A percentile compares a stretch with the other conserved stretches of the same genome.
Conservation (phyloP, 2,888 invertebrate genomes). For the Zygogramma bicolorata region DNA sequence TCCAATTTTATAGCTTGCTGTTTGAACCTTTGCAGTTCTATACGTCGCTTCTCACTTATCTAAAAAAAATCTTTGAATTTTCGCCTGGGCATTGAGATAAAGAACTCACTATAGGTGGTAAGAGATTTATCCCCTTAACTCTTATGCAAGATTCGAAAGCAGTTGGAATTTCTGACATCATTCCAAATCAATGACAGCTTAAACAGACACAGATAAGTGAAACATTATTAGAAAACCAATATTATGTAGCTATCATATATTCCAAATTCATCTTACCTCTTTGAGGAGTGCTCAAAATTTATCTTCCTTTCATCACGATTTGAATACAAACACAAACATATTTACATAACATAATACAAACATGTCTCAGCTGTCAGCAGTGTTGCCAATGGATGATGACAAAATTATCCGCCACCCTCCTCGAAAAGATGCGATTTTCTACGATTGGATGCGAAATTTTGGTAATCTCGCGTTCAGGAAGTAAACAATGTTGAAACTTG, state of each 20-base stretch:
- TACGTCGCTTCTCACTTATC: slow-evolving; percentile 75
- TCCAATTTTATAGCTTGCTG: slow-evolving; percentile 76
- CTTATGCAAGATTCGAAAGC: slow-evolving; percentile 77
- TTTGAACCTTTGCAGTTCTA: slow-evolving; percentile 77
- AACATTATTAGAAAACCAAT: neutral
- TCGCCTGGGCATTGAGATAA: neutral
- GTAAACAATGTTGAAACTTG: no score
- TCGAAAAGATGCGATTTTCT: no score
- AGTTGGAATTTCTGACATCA: neutral
- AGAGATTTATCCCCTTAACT: slow-evolving; percentile 79
- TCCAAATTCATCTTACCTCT: neutral
- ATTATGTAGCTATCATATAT: neutral
- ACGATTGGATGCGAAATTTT: no score
- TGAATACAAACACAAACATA: neutral
- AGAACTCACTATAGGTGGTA: slow-evolving; percentile 80
- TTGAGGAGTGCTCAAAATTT: neutral
- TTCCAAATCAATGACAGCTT: neutral
- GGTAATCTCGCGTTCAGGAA: no score
- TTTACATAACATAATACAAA: no score
- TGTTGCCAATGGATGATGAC: no score
- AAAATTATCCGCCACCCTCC: no score
- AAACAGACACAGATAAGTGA: neutral
- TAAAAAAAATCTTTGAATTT: slow-evolving; percentile 62
- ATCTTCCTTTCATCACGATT: no score
- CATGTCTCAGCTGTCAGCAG: no score